A percentile compares a stretch with the other conserved stretches of the same genome.
Conservation (phyloP, 2,888 invertebrate species). For the Dyspetes luteomarginatus region DNA sequence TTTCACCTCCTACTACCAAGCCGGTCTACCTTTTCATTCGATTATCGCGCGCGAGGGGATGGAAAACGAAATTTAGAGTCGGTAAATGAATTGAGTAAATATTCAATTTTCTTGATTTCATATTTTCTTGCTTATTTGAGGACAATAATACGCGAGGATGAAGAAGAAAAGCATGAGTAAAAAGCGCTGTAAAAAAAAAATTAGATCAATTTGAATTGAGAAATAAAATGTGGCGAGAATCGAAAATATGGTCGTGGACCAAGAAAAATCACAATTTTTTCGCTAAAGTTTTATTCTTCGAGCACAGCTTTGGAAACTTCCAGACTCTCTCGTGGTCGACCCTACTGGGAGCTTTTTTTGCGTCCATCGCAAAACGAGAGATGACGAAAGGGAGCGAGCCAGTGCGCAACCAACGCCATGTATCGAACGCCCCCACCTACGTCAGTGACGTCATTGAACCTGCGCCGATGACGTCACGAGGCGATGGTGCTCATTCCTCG, state of each 20-base stretch:
- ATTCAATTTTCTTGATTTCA: conserved; percentile 3
- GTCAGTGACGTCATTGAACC: conserved; percentile 79
- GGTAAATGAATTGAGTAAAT: background rate
- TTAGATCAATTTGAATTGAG: too few relatives aligned
- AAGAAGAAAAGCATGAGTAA: too few relatives aligned
- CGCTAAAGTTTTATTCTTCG: conserved; percentile 22
- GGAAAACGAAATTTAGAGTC: background rate
- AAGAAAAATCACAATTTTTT: background rate
- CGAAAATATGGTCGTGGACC: too few relatives aligned
- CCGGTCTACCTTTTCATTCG: background rate
- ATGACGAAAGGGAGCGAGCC: conserved; percentile 51
- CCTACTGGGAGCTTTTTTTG: conserved; percentile 42
- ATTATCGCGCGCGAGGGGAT: background rate
- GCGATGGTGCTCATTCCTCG: conserved; percentile 40
- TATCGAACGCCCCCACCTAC: conserved; percentile 75
- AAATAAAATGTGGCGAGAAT: too few relatives aligned
- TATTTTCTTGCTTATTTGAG: too few relatives aligned
- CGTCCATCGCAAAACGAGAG: conserved; percentile 6
- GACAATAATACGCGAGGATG: too few relatives aligned
- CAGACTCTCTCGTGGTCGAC: conserved; percentile 25
- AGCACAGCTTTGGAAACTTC: conserved; percentile 41
- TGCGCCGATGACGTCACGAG: conserved; percentile 77
- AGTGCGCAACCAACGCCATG: conserved; percentile 66
- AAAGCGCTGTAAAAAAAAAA: too few relatives aligned
- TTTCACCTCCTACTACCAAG: background rate